These are phyloP conservation scores for Jacana jacana DNA, from an alignment of 2,113 vertebrate genomes.

Conservation along the genomic window DNA sequence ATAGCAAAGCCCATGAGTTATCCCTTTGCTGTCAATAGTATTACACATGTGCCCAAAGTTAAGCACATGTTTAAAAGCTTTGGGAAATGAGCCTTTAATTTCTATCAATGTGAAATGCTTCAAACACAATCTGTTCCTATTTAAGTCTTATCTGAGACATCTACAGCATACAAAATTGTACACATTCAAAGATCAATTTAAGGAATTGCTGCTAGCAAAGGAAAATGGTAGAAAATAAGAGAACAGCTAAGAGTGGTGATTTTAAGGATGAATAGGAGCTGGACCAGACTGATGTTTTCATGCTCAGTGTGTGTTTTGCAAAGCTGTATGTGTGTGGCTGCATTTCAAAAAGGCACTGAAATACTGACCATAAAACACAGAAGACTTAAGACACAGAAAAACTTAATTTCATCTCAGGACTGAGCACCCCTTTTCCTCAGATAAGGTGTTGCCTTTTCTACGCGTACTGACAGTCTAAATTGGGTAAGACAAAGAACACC, in stretches of 20 bases:
- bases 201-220: neutral
- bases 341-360: neutral
- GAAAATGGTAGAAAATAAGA: conserved; percentile 2
- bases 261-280: neutral
- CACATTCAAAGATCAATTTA: neutral
- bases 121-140: neutral
- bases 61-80: neutral
- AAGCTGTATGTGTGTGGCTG: neutral
- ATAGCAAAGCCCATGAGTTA: neutral
- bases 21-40: neutral
- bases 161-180: neutral
- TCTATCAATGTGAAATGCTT: neutral
- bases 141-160: neutral
- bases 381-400: neutral
- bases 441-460: neutral
- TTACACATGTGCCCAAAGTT: neutral
- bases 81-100: neutral
- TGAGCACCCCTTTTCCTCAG: neutral
- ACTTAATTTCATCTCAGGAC: neutral
- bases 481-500: neutral
- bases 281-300: neutral
- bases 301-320: neutral
- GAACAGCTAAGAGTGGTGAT: neutral
- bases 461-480: neutral
- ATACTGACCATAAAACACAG: neutral